Evolutionary conservation across 1,140 invertebrate genomes (phyloP), one percentile per base, ranked within the genome.

Genomic region (Eriocheir sinensis): DNA sequence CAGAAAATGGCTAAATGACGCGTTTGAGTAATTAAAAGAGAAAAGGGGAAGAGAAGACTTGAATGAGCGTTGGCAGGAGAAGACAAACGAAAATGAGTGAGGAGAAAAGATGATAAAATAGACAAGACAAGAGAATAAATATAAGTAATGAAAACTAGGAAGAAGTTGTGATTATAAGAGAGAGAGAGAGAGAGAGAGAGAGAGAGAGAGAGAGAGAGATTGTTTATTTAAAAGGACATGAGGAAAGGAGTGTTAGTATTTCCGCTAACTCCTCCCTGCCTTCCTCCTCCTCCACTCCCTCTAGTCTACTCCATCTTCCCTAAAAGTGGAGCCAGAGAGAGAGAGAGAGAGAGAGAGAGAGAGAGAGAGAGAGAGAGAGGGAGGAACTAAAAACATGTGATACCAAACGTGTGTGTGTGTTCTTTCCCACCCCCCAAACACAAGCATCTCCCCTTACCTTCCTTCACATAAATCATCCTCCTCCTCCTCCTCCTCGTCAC

Each of bases 171-270:
- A n/a, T n/a, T n/a, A n/a, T 12, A n/a, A 81, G 80, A 81, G 80
- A 81, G 80, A 81, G n/a, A 36, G 80, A 81, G 80, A 36, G 80
- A 81, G 80, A 36, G 80, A 36, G 34, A 36, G 80, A 81, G 80
- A 81, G 80, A 81, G 80, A 81, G 80, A 36, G 40, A 36, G 34
- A 40, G n/a, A 86, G 30, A 38, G 12, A 86, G 34, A 17, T 53
- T 53, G 48, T 53, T 53, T 53, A 53, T 53, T 53, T 53, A 53
- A 53, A 53, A 53, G 48, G 48, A 53, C 12, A 53, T 9, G 48
- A 53, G 48, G 0, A 9, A 53, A 53, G 48, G 48, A 17, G 48
- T 53, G 48, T 21, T 53, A 53, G 48, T 17, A 53, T 53, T 53
- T 53, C 48, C 48, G 48, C 1, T 21, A 53, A 53, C 48, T 53